Evolutionary conservation across 2,113 vertebrate species (phyloP).

Genomic region (Passer montanus): DNA sequence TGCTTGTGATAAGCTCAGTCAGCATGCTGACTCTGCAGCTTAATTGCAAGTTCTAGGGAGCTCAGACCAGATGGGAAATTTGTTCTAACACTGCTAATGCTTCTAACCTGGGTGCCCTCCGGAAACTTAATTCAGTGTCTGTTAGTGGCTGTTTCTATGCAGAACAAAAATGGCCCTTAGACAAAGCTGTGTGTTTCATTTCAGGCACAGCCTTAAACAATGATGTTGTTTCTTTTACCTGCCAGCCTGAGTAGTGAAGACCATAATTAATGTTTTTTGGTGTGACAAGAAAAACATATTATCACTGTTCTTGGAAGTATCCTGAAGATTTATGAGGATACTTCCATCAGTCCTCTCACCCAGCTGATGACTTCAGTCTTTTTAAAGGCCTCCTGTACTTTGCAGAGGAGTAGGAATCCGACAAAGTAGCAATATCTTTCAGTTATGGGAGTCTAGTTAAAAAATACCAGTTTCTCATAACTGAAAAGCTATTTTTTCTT

Average conservation of each 20-base stretch:
- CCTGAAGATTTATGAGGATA: not conserved
- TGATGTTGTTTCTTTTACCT: not conserved
- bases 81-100: not conserved
- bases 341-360: not conserved
- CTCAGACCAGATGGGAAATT: not conserved
- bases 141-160: not conserved
- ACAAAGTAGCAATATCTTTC: not conserved
- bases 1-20: not conserved
- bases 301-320: not conserved
- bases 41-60: not conserved
- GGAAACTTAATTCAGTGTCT: not conserved
- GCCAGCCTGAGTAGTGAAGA: not conserved
- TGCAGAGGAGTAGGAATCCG: not conserved
- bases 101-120: not conserved
- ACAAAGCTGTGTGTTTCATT: not conserved
- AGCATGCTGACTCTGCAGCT: not conserved
- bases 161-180: not conserved
- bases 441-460: not conserved
- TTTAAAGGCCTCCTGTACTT: not conserved
- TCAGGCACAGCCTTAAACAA: not conserved
- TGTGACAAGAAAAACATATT: not conserved
- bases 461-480: not conserved
- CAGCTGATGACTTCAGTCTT: not conserved
- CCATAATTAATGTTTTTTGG: not conserved
- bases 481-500: not conserved